These are phyloP conservation scores for Dicrostonyx torquatus DNA, from an alignment of 2,797 vertebrate genomes.

Conservation along the genomic window DNA sequence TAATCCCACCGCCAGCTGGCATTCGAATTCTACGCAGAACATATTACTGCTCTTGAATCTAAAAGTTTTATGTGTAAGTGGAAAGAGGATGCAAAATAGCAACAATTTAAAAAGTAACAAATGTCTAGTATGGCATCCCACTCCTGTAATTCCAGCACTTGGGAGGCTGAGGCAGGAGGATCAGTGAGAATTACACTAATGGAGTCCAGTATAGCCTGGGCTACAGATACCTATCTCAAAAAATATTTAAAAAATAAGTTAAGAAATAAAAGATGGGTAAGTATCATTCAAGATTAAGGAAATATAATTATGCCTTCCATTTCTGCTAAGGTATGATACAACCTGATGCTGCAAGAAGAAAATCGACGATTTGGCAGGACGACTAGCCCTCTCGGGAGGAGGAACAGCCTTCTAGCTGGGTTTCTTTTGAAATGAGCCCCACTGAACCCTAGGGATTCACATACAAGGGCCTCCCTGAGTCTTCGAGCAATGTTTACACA, in stretches of 20 bases:
- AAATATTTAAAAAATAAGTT: background rate
- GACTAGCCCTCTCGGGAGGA: background rate
- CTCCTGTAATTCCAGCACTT: background rate
- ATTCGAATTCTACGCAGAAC: background rate
- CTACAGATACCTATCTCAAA: background rate
- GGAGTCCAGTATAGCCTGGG: background rate
- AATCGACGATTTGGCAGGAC: background rate
- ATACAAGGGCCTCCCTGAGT: background rate
- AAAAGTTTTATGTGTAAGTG: background rate
- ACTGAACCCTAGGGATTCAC: background rate
- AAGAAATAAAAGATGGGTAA: background rate
- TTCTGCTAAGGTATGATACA: background rate
- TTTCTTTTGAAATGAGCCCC: background rate
- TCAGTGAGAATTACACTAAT: background rate
- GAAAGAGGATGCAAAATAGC: background rate
- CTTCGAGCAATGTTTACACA: conserved; percentile 34
- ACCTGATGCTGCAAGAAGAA: background rate
- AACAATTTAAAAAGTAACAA: background rate
- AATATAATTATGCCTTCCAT: background rate
- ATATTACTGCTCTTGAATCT: background rate
- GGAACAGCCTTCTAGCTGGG: background rate
- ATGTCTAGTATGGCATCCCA: background rate
- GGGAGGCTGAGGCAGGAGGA: background rate
- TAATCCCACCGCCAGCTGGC: background rate
- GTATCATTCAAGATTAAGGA: background rate